These are phyloP conservation scores for Pseudococcus longispinus DNA, from an alignment of 2,888 invertebrate species.

Conservation along the genomic window DNA sequence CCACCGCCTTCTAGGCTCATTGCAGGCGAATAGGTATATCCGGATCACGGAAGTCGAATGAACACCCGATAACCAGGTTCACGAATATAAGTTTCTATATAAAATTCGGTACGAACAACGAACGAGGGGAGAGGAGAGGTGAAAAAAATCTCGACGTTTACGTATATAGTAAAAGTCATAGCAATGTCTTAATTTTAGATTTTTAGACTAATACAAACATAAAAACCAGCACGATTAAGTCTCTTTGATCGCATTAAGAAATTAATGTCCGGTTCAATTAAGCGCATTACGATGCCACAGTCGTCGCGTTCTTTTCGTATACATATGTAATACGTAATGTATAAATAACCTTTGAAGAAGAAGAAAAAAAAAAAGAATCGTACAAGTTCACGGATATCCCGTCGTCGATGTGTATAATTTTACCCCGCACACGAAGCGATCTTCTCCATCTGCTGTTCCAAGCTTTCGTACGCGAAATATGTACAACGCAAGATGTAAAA, in stretches of 20 bases:
- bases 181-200: too few species aligned
- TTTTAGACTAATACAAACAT: not conserved
- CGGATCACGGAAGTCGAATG: constrained; percentile 13
- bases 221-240: not conserved
- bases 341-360: not conserved
- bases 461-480: not conserved
- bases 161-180: too few species aligned
- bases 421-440: not conserved
- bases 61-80: too few species aligned
- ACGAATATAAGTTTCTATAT: too few species aligned
- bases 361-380: not conserved
- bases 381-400: not conserved
- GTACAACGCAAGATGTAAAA: not conserved
- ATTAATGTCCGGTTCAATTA: not conserved
- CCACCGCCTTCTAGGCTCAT: not conserved
- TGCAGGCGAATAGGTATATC: not conserved
- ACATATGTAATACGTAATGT: not conserved
- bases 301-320: not conserved
- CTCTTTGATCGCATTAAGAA: not conserved
- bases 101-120: too few species aligned
- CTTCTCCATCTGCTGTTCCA: not conserved
- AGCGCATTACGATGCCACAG: not conserved
- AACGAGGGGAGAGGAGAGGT: too few species aligned
- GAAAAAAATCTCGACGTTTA: too few species aligned
- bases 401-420: not conserved